Base-by-base conservation (phyloP, 2,113 vertebrate genomes). In the Barnardius zonarius region DNA sequence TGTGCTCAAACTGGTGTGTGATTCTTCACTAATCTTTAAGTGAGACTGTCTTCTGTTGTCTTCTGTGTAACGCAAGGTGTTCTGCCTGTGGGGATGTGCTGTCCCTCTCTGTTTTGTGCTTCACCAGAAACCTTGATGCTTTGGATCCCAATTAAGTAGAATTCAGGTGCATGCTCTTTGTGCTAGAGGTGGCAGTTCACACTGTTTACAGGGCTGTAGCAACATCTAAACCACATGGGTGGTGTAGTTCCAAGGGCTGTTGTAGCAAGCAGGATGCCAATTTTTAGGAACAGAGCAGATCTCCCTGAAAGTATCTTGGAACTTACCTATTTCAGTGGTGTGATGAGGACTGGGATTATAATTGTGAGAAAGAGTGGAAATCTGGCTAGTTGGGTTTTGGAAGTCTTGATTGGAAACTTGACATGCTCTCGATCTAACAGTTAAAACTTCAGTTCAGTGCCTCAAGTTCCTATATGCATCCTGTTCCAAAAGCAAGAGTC, bases 191-290 rank as follows among this genome's bases (percentile, higher is more conserved):
- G 61, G 18, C 7, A 46, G 63, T 90, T 94, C 14, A 11, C 35
- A 2, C 76, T 41, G 22, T 52, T 89, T 44, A 37, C 17, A 33
- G 55, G 44, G 37, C 49, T 10, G 41, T 81, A 41, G 48, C 17
- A 25, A 22, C 14, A 5, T 17, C 25, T 61, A 51, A 44, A 44
- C 37, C 2, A 0, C 3, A 2, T 0, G 1, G 16, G 9, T 64
- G 20, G 39, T 2, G 7, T 9, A 13, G 37, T 62, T 75, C 25
- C 11, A 43, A 77, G 46, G 83, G 35, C 68, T 78, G 22, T 41
- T 64, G 55, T 37, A 51, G 39, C 37, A 43, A 64, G 35, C 23
- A 48, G 70, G 30, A 10, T 35, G 48, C 54, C 27, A 73, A 30
- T 66, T 55, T 62, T 33, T 33, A 52, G 52, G 18, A 89, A 35